phyloP scores from a whole-genome alignment of 2,888 invertebrate genomes.

The Phasia obesa region DNA sequence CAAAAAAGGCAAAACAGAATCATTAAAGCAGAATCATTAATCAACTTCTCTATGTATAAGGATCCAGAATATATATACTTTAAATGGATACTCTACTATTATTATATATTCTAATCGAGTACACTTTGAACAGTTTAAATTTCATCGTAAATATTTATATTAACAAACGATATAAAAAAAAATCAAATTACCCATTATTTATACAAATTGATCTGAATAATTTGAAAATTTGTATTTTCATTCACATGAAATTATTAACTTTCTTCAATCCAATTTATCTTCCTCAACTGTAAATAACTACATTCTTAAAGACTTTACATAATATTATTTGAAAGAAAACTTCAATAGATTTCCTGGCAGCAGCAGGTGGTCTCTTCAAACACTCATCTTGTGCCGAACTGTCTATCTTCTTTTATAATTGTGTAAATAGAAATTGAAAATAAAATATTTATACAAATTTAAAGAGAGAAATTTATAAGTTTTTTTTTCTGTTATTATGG shows the following conservation, averaged over 20 bases:
- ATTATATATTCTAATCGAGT: no score
- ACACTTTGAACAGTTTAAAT: no score
- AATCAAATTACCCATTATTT: not conserved
- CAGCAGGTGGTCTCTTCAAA: constrained; percentile 78
- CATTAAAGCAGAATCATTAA: no score
- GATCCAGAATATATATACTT: no score
- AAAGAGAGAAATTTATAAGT: not conserved
- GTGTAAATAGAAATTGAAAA: not conserved
- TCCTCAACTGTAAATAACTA: constrained; percentile 1
- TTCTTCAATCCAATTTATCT: constrained; percentile 8
- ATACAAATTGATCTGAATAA: not conserved
- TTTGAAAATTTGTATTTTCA: not conserved
- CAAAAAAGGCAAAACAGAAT: no score
- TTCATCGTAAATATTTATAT: no score
- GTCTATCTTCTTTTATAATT: not conserved
- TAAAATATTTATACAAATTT: not conserved
- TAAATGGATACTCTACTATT: no score
- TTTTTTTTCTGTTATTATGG: constrained; percentile 21
- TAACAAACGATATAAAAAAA: no score
- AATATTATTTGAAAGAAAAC: constrained; percentile 31
- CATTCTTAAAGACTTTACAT: constrained; percentile 21
- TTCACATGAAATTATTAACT: not conserved
- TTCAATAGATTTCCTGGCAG: constrained; percentile 77
- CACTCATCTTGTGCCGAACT: constrained; percentile 28
- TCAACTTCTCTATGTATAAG: no score